Conservation (phyloP, 2,888 invertebrate genomes). For the Miltochrista miniata region DNA sequence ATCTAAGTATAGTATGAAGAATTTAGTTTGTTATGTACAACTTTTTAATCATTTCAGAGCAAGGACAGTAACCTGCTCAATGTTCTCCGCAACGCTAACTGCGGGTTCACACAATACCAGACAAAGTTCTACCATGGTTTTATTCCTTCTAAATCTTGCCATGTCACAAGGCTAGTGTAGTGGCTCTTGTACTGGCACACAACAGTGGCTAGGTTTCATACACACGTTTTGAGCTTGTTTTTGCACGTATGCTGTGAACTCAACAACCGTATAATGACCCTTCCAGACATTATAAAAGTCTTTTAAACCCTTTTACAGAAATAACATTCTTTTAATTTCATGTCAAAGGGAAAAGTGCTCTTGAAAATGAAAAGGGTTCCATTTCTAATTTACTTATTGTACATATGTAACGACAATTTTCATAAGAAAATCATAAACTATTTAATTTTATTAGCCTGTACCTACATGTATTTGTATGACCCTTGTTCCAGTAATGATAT, state of each 20-base stretch:
- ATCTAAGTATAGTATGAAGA: no score
- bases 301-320: conserved; percentile 65
- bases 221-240: conserved; percentile 58
- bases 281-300: conserved; percentile 71
- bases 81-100: no score
- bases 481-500: no score
- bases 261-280: conserved; percentile 74
- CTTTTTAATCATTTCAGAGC: no score
- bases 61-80: no score
- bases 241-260: conserved; percentile 69
- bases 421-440: no score
- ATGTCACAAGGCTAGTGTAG: conserved; percentile 21
- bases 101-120: no score
- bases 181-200: conserved; percentile 31
- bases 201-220: conserved; percentile 37
- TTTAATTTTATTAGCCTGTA: no score
- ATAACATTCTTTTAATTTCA: conserved; percentile 68
- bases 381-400: conserved; percentile 37
- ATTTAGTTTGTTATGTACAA: no score
- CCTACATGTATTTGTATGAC: no score
- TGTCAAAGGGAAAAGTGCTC: conserved; percentile 66
- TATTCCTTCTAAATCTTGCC: no score
- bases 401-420: conserved; percentile 5
- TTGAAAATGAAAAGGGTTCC: conserved; percentile 50
- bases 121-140: no score